Evolutionary conservation across 2,888 invertebrate species (phyloP).

Genomic region (Drosophila cognata): DNA sequence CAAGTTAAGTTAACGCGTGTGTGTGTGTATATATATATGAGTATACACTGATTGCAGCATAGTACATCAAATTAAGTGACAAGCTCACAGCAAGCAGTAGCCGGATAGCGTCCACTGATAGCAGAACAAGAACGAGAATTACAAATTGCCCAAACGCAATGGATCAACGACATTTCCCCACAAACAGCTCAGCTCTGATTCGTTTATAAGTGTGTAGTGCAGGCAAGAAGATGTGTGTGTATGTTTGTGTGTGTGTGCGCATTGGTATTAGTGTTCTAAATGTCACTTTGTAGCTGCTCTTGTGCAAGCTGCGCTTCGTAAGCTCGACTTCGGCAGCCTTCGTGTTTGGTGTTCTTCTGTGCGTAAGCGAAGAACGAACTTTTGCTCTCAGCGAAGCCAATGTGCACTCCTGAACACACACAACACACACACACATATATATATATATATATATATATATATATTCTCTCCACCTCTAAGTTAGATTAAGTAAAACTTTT

Average conservation of each 20-base stretch:
- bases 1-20: slow-evolving; percentile 13
- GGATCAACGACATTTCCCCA: slow-evolving; percentile 54
- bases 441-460: not conserved
- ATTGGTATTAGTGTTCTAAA: slow-evolving; percentile 15
- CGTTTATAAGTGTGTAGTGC: slow-evolving; percentile 10
- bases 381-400: slow-evolving; percentile 31
- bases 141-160: slow-evolving; percentile 35
- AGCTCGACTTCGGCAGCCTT: slow-evolving; percentile 1
- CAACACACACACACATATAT: not conserved
- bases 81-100: slow-evolving; percentile 41
- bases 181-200: slow-evolving; percentile 3
- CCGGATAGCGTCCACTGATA: slow-evolving; percentile 69
- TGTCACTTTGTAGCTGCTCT: slow-evolving; percentile 24
- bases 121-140: slow-evolving; percentile 50
- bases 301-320: slow-evolving; percentile 8
- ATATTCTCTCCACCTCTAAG: not conserved
- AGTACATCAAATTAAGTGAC: slow-evolving; percentile 65
- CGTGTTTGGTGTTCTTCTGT: not conserved
- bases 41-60: slow-evolving; percentile 63
- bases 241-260: not conserved
- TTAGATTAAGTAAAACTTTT: not conserved
- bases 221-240: slow-evolving; percentile 3
- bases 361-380: slow-evolving; percentile 11
- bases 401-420: slow-evolving; percentile 19
- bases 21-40: slow-evolving; percentile 15